These are phyloP conservation scores for Aphelinus certus DNA, from an alignment of 1,140 invertebrate genomes.

Conservation along the genomic window DNA sequence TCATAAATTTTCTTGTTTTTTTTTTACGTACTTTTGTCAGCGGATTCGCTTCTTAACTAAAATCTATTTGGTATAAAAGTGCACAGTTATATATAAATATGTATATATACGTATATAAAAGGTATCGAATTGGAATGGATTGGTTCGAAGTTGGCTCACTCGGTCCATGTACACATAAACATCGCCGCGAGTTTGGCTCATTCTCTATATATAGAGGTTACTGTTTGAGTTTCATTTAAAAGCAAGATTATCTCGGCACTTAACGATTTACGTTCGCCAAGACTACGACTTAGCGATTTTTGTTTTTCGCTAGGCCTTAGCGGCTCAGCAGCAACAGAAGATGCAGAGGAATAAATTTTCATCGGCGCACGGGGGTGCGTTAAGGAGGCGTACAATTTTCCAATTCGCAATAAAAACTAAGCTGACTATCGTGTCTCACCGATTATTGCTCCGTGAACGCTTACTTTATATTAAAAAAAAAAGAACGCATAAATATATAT, in stretches of 20 bases:
- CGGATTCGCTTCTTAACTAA: constrained; percentile 30
- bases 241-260: constrained; percentile 18
- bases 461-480: too few species aligned
- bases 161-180: constrained; percentile 13
- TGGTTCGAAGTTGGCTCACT: constrained; percentile 38
- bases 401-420: too few species aligned
- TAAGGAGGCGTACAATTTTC: too few species aligned
- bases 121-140: constrained; percentile 41
- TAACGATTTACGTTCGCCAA: neutral
- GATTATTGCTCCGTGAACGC: too few species aligned
- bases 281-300: neutral
- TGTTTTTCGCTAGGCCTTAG: neutral
- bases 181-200: constrained; percentile 14
- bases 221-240: constrained; percentile 19
- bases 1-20: neutral
- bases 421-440: too few species aligned
- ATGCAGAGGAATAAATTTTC: constrained; percentile 1
- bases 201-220: neutral
- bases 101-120: constrained; percentile 22
- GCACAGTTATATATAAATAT: constrained; percentile 28
- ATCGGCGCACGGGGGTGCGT: neutral
- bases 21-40: constrained; percentile 13
- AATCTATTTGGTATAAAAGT: constrained; percentile 42
- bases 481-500: too few species aligned
- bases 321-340: constrained; percentile 17